Evolutionary conservation across 2,113 vertebrate genomes (phyloP).

Genomic region (Mustelus asterias): DNA sequence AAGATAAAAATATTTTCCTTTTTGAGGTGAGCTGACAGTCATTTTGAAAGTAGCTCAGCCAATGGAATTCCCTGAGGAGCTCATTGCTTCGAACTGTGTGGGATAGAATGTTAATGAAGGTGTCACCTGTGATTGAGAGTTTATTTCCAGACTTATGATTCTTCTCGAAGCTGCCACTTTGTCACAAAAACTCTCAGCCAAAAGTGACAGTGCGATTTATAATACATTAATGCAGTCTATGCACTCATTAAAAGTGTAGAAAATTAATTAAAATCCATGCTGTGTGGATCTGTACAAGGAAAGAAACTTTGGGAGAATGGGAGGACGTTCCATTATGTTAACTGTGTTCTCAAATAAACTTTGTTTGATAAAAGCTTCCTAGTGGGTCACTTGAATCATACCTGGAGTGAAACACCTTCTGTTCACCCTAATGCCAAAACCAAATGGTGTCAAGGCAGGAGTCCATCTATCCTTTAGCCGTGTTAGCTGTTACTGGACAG

Average conservation of each 20-base stretch:
- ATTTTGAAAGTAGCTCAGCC: background rate
- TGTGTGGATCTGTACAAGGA: background rate
- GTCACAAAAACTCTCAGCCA: background rate
- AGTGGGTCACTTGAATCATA: no score
- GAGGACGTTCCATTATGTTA: no score
- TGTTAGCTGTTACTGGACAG: background rate
- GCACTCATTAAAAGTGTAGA: background rate
- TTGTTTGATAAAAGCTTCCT: no score
- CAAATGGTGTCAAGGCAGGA: background rate
- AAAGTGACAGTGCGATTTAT: background rate
- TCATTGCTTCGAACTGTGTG: background rate
- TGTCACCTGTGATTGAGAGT: constrained; percentile 11
- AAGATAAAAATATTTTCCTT: background rate
- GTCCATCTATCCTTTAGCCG: background rate
- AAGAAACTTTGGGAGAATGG: background rate
- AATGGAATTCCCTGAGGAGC: background rate
- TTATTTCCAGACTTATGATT: background rate
- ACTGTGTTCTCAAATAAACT: no score
- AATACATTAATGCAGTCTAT: background rate
- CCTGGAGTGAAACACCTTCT: no score
- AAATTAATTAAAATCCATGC: background rate
- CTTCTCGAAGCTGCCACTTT: background rate
- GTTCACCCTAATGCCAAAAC: no score
- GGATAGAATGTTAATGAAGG: constrained; percentile 12
- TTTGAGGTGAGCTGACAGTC: background rate